phyloP scores from a whole-genome alignment of 1,140 invertebrate species.

The Spodoptera litura region DNA sequence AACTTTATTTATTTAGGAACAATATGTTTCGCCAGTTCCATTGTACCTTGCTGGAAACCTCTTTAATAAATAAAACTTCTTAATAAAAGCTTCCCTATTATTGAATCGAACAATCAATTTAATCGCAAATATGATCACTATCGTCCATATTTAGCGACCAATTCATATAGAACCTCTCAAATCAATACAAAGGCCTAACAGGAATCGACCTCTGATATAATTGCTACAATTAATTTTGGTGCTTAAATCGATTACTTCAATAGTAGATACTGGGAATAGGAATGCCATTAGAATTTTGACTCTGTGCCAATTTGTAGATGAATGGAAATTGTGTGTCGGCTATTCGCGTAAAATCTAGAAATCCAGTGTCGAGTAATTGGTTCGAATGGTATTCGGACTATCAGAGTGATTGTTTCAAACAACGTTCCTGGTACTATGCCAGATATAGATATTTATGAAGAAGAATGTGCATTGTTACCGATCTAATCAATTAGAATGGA shows the following conservation, averaged over 20 bases:
- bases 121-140: too few species aligned
- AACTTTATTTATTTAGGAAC: too few species aligned
- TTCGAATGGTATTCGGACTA: background rate
- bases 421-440: background rate
- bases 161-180: too few species aligned
- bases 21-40: too few species aligned
- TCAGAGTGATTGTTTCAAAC: conserved; percentile 1
- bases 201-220: background rate
- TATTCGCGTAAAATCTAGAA: background rate
- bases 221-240: conserved; percentile 5
- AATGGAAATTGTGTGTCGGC: background rate
- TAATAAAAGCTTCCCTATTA: too few species aligned
- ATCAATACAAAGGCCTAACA: background rate
- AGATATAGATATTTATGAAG: too few species aligned
- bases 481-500: too few species aligned
- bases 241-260: background rate
- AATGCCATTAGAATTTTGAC: conserved; percentile 5
- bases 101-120: too few species aligned
- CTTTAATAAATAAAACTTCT: too few species aligned
- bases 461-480: too few species aligned
- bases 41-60: too few species aligned
- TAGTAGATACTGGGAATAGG: background rate
- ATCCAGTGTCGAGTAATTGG: background rate
- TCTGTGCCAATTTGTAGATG: conserved; percentile 20
- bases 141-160: too few species aligned